These are phyloP conservation scores for Mixornis gularis DNA, from an alignment of 2,113 vertebrate species.

Conservation along the genomic window DNA sequence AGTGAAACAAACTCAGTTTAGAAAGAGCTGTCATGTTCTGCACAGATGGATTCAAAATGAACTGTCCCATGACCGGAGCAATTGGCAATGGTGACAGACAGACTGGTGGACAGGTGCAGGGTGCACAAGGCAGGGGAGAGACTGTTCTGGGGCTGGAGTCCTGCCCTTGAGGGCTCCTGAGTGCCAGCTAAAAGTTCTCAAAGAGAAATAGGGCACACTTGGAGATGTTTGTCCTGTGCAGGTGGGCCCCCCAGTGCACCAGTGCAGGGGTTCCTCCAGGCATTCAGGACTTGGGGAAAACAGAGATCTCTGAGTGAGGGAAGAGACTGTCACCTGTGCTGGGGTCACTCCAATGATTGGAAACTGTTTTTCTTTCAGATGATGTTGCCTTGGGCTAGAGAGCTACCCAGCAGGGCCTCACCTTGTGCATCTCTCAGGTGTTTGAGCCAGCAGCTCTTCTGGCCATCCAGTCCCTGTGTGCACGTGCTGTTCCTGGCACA, in stretches of 20 bases:
- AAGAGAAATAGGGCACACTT: background rate
- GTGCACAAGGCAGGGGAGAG: background rate
- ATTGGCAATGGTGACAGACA: conserved; percentile 24
- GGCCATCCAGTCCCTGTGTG: background rate
- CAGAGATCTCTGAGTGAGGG: accelerated
- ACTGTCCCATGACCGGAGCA: background rate
- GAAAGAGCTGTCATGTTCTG: conserved; percentile 36
- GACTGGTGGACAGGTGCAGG: conserved; percentile 24
- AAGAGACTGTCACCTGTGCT: background rate
- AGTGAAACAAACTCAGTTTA: conserved; percentile 10
- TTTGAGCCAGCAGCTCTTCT: background rate
- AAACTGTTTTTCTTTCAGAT: background rate
- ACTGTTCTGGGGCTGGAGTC: background rate
- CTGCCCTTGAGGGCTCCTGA: background rate
- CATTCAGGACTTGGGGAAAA: background rate
- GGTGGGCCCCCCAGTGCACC: background rate
- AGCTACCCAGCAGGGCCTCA: background rate
- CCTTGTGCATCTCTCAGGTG: background rate
- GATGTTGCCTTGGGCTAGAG: background rate
- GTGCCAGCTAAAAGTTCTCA: background rate
- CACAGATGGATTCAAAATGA: conserved; percentile 40
- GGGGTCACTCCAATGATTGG: background rate
- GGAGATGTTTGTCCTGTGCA: background rate
- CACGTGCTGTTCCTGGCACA: background rate
- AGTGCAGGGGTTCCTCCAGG: background rate